These are phyloP conservation scores for Zaprionus lineosus DNA, from an alignment of 2,888 invertebrate species.

Conservation along the genomic window DNA sequence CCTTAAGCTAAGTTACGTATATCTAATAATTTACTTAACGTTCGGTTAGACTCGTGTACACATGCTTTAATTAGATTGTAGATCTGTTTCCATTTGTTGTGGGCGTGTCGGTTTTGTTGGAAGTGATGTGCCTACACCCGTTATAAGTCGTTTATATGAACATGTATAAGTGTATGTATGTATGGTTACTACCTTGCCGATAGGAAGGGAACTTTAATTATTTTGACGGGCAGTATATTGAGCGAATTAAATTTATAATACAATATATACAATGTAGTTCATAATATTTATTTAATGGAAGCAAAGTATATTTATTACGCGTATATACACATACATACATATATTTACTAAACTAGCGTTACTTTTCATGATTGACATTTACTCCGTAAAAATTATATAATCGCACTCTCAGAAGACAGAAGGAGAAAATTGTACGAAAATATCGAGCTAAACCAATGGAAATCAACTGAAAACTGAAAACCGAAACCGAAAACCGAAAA, in stretches of 20 bases:
- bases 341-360: conserved; percentile 54
- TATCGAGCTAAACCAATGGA: conserved; percentile 52
- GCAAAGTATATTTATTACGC: conserved; percentile 50
- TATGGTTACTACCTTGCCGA: conserved; percentile 28
- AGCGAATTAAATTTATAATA: conserved; percentile 63
- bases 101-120: conserved; percentile 68
- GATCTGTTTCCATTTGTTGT: conserved; percentile 71
- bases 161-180: conserved; percentile 1
- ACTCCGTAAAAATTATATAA: conserved; percentile 36
- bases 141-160: conserved; percentile 33
- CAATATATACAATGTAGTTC: conserved; percentile 37
- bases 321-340: conserved; percentile 47
- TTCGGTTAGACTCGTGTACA: conserved; percentile 59
- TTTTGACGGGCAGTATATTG: no score
- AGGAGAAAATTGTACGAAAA: conserved; percentile 22
- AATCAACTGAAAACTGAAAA: conserved; percentile 20
- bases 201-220: conserved; percentile 13
- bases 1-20: no score
- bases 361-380: conserved; percentile 55
- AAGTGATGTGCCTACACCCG: conserved; percentile 76
- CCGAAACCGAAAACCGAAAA: conserved; percentile 36
- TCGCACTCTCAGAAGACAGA: no score
- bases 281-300: no score
- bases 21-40: no score
- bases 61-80: conserved; percentile 77